Evolutionary conservation across 2,797 vertebrate genomes (phyloP).

Genomic region (Neoniphon sammara): DNA sequence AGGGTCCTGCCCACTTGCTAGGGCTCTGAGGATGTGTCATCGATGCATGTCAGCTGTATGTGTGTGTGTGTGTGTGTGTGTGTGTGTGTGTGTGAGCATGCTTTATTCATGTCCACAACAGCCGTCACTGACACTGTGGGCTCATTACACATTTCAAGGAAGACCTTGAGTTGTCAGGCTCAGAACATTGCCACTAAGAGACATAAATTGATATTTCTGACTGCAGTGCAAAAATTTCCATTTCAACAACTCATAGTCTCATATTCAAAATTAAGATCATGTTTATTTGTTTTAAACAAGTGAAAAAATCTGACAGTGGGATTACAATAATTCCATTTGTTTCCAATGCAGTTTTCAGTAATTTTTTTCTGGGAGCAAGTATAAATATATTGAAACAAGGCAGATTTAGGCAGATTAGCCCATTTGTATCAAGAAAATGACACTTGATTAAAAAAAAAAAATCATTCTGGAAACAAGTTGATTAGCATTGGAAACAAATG

Average conservation of each 20-base stretch:
- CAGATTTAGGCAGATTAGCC: too few species aligned
- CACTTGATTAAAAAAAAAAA: too few species aligned
- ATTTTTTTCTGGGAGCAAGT: too few species aligned
- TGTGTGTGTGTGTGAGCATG: constrained; percentile 1
- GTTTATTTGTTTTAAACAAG: too few species aligned
- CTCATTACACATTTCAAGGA: constrained; percentile 50
- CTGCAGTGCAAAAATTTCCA: too few species aligned
- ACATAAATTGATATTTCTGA: constrained; percentile 27
- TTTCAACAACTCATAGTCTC: neutral
- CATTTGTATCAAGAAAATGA: too few species aligned
- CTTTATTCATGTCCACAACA: constrained; percentile 35
- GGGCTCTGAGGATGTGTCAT: neutral
- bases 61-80: constrained; percentile 10
- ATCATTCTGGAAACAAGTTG: too few species aligned
- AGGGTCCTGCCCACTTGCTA: neutral
- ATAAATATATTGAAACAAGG: too few species aligned
- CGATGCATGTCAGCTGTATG: constrained; percentile 12
- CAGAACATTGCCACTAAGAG: neutral
- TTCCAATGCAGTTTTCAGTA: too few species aligned
- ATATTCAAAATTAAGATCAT: neutral
- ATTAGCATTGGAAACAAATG: too few species aligned
- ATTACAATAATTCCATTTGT: too few species aligned
- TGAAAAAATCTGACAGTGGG: too few species aligned
- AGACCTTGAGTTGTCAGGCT: constrained; percentile 40
- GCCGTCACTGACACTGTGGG: constrained; percentile 23